Conservation (phyloP, 1,140 invertebrate species). For the Eciton burchellii region DNA sequence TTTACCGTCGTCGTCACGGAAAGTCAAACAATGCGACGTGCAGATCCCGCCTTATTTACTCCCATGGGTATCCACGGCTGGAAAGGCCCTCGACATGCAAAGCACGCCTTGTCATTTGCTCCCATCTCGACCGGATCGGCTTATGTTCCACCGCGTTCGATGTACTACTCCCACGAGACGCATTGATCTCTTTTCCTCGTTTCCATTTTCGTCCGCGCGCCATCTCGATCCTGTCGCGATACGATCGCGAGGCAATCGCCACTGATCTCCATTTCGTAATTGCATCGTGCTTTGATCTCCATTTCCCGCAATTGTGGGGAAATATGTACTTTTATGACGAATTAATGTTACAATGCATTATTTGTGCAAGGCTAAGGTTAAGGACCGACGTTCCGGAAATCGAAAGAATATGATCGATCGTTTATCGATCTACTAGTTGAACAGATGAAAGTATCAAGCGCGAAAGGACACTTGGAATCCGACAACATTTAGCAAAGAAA, state of each 20-base stretch:
- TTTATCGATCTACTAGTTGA: too few relatives aligned
- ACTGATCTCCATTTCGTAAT: too few relatives aligned
- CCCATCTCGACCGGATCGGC: conserved; percentile 78
- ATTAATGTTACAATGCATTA: too few relatives aligned
- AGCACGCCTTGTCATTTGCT: conserved; percentile 82
- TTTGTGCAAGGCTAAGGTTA: too few relatives aligned
- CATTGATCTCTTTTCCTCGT: conserved; percentile 54
- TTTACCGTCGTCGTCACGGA: conserved; percentile 78
- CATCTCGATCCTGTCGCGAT: not conserved
- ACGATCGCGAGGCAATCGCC: too few relatives aligned
- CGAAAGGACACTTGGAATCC: too few relatives aligned
- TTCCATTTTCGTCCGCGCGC: conserved; percentile 8
- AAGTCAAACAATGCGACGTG: conserved; percentile 82
- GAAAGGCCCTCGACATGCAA: conserved; percentile 78
- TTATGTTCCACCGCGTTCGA: conserved; percentile 67
- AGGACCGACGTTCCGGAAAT: too few relatives aligned
- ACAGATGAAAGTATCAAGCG: too few relatives aligned
- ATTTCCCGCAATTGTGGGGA: too few relatives aligned
- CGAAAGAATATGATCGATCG: too few relatives aligned
- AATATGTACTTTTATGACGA: too few relatives aligned
- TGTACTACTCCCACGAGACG: conserved; percentile 16
- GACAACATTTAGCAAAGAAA: too few relatives aligned
- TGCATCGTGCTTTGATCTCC: not conserved
- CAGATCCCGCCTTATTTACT: conserved; percentile 81
- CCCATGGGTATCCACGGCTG: conserved; percentile 61